Percentiles rank a stretch among this genome's conserved stretches.
Evolutionary conservation across 2,888 invertebrate genomes (phyloP).

Genomic region (Nymphalis urticae): DNA sequence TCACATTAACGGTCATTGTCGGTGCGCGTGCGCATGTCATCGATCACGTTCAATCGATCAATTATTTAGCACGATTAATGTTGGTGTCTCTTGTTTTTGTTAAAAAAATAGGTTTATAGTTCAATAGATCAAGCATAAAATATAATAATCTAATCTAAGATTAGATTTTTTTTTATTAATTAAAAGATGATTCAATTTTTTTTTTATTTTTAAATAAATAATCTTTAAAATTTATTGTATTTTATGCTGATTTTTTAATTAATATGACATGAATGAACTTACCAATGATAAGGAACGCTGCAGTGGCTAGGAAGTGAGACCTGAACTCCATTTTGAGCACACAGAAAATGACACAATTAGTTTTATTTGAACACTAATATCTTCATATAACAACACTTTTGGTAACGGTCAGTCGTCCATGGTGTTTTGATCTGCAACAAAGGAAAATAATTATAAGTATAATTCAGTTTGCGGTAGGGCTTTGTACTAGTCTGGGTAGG

Average conservation of each 20-base stretch:
- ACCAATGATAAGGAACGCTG: constrained; percentile 56
- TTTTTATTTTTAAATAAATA: too few relatives aligned
- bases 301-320: constrained; percentile 45
- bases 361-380: constrained; percentile 19
- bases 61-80: neutral
- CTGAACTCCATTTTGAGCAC: constrained; percentile 55
- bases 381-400: constrained; percentile 21
- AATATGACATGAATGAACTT: constrained; percentile 47
- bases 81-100: neutral
- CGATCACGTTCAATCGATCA: constrained; percentile 10
- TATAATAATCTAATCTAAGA: too few relatives aligned
- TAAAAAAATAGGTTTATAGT: neutral
- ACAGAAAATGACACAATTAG: constrained; percentile 45
- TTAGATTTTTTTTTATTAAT: too few relatives aligned
- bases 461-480: too few relatives aligned
- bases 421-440: constrained; percentile 61
- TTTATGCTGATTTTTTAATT: too few relatives aligned
- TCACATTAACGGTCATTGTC: constrained; percentile 45
- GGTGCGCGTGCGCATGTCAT: constrained; percentile 12
- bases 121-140: too few relatives aligned
- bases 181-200: too few relatives aligned
- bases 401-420: constrained; percentile 57
- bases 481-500: too few relatives aligned
- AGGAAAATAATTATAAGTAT: constrained; percentile 24
- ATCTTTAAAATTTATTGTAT: too few relatives aligned